These are phyloP conservation scores for Eleginops maclovinus DNA, from an alignment of 2,113 vertebrate genomes.

Conservation along the genomic window DNA sequence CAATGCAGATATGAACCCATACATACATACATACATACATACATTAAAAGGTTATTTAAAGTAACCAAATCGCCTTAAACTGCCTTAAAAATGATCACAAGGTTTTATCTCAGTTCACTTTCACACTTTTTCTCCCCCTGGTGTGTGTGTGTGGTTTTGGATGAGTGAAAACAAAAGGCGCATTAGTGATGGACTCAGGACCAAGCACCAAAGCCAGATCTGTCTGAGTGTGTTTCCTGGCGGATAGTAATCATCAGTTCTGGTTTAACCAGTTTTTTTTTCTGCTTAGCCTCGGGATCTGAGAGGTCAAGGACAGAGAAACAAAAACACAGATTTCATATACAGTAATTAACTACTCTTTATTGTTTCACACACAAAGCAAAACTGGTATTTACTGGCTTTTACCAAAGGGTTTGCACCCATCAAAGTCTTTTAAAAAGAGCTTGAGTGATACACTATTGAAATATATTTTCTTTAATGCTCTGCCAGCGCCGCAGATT, in stretches of 20 bases:
- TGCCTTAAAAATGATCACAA: not conserved
- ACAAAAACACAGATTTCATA: not conserved
- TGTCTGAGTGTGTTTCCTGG: conserved; percentile 3
- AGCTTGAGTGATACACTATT: conserved; percentile 23
- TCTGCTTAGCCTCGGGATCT: conserved; percentile 20
- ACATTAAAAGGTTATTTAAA: not conserved
- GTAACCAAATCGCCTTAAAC: not conserved
- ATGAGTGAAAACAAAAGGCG: conserved; percentile 7
- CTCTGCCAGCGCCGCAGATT: conserved; percentile 31
- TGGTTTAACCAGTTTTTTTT: conserved; percentile 3
- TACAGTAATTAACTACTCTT: not conserved
- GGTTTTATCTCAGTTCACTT: not conserved
- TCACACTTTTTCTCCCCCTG: not conserved
- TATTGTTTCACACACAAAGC: not conserved
- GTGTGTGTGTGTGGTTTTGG: conserved; percentile 13
- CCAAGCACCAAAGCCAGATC: conserved; percentile 7
- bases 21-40: not conserved
- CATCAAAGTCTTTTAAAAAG: not conserved
- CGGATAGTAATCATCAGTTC: conserved; percentile 31
- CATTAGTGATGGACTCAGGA: conserved; percentile 2
- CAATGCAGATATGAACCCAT: not conserved
- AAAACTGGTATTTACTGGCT: not conserved
- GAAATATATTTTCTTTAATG: conserved; percentile 46
- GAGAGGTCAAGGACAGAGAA: conserved; percentile 9
- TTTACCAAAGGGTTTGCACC: conserved; percentile 13